phyloP scores from a whole-genome alignment of 2,797 vertebrate species.

The Peromyscus melanophrys region DNA sequence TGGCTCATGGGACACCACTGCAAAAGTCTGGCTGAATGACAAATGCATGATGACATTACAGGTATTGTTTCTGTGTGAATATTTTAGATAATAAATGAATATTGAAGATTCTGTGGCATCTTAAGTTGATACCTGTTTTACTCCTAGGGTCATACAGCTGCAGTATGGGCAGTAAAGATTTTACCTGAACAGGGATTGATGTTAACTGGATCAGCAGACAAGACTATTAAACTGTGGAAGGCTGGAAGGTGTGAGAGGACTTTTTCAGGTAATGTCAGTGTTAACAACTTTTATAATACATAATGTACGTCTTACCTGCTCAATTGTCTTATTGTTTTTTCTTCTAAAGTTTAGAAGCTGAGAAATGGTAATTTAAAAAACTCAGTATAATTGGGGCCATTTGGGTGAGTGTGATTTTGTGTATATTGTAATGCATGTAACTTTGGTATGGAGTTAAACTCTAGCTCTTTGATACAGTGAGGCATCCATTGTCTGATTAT shows the following conservation, averaged over 20 bases:
- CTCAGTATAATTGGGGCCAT: neutral
- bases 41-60: conserved; percentile 99
- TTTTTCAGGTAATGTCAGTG: conserved; percentile 92
- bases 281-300: conserved; percentile 34
- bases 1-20: conserved; percentile 98
- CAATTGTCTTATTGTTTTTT: conserved; percentile 23
- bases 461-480: neutral
- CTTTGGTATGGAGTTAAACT: neutral
- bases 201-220: conserved; percentile 98
- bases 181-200: conserved; percentile 98
- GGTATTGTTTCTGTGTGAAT: conserved; percentile 89
- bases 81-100: conserved; percentile 57
- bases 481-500: neutral
- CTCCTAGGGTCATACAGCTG: conserved; percentile 95
- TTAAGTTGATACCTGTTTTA: conserved; percentile 53
- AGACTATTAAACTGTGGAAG: conserved; percentile 98
- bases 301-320: neutral
- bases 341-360: conserved; percentile 12
- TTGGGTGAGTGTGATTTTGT: conserved; percentile 8
- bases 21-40: conserved; percentile 98
- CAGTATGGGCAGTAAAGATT: conserved; percentile 97
- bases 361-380: conserved; percentile 18
- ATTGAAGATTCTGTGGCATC: conserved; percentile 6
- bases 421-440: neutral
- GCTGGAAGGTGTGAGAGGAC: conserved; percentile 97